Percentiles rank a stretch among this genome's conserved stretches.
Conservation (phyloP, 2,113 vertebrate genomes). For the Centrocercus urophasianus region DNA sequence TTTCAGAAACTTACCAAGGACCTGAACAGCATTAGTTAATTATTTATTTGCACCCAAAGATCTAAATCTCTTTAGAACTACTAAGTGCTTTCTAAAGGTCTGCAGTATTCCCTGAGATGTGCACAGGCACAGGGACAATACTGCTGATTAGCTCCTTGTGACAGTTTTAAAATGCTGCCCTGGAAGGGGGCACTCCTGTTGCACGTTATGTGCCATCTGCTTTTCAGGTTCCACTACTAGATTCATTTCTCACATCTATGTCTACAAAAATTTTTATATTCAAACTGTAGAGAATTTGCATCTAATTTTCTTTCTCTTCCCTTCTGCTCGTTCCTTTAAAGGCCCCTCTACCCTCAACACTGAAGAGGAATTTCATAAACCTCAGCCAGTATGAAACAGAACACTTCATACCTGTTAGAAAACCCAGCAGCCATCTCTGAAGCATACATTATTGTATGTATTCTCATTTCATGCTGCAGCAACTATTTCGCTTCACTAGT, state of each 20-base stretch:
- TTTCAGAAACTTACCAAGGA: not conserved
- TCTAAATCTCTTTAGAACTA: not conserved
- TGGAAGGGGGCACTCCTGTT: not conserved
- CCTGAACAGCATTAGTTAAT: not conserved
- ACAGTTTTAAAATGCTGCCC: not conserved
- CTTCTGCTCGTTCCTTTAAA: not conserved
- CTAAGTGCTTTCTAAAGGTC: not conserved
- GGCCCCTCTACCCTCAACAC: not conserved
- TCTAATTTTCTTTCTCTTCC: not conserved
- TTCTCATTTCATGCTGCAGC: not conserved
- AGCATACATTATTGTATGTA: not conserved
- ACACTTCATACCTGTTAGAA: not conserved
- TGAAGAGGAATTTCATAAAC: not conserved
- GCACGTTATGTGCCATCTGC: not conserved
- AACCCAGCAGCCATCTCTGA: not conserved
- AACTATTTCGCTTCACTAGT: not conserved
- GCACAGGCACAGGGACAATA: accelerated
- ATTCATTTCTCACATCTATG: not conserved
- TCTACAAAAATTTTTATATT: not conserved
- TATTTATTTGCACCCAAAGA: not conserved
- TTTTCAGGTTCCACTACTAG: not conserved
- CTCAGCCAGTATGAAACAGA: not conserved
- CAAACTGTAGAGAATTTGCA: not conserved
- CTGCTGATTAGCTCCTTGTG: not conserved
- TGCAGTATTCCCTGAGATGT: not conserved